A percentile compares a stretch with the other conserved stretches of the same genome.
Evolutionary conservation across 2,797 vertebrate species (phyloP).

Genomic region (Pitangus sulphuratus): DNA sequence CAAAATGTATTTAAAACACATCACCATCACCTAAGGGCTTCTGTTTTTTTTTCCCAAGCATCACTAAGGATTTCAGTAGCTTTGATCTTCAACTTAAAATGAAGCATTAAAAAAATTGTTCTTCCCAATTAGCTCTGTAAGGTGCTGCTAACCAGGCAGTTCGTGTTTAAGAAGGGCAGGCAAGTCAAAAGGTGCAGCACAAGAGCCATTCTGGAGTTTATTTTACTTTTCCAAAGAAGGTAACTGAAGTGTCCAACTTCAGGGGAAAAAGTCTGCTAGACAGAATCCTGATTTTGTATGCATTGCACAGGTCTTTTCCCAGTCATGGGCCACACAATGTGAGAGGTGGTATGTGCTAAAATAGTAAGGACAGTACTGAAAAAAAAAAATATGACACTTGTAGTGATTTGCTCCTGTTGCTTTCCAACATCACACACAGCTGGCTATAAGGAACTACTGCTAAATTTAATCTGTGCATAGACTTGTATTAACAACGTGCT

Average conservation of each 20-base stretch:
- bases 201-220: neutral
- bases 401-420: neutral
- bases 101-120: neutral
- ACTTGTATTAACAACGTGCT: neutral
- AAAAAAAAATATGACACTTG: neutral
- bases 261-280: neutral
- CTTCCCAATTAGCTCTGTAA: neutral
- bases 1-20: neutral
- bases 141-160: neutral
- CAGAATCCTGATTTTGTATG: neutral
- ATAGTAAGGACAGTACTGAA: neutral
- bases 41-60: neutral
- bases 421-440: neutral
- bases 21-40: neutral
- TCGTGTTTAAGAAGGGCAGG: neutral
- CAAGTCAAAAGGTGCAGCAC: neutral
- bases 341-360: neutral
- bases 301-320: neutral
- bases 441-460: neutral
- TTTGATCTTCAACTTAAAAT: neutral
- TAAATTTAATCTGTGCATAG: neutral
- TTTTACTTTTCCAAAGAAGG: neutral
- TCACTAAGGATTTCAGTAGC: neutral
- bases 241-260: neutral
- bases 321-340: neutral